These are phyloP conservation scores for Nephrocerus scutellatus DNA, from an alignment of 2,888 invertebrate species.

Conservation along the genomic window DNA sequence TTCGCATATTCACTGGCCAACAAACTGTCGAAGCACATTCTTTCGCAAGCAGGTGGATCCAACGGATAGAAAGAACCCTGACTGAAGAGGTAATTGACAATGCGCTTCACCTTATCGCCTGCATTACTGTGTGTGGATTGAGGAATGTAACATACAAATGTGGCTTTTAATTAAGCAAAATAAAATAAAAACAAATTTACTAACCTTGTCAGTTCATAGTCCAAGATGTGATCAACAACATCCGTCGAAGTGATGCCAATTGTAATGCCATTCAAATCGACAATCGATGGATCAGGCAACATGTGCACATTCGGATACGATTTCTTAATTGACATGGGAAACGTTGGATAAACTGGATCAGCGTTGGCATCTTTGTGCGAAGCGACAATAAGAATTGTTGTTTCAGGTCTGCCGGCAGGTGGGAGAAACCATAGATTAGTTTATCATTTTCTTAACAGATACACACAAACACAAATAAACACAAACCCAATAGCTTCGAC, in stretches of 20 bases:
- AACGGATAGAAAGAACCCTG: slow-evolving; percentile 80
- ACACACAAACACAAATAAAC: neutral
- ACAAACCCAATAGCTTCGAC: slow-evolving; percentile 58
- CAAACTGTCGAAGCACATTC: slow-evolving; percentile 60
- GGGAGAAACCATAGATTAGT: slow-evolving; percentile 3
- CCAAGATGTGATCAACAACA: slow-evolving; percentile 71
- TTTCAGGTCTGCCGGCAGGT: slow-evolving; percentile 50
- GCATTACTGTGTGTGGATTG: slow-evolving; percentile 48
- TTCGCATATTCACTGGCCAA: slow-evolving; percentile 66
- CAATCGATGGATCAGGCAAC: slow-evolving; percentile 72
- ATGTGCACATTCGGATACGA: slow-evolving; percentile 59
- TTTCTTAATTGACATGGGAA: slow-evolving; percentile 58
- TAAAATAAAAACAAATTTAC: slow-evolving; percentile 27
- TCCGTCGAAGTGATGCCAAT: slow-evolving; percentile 79
- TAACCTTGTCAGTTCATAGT: slow-evolving; percentile 70
- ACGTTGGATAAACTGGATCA: slow-evolving; percentile 75
- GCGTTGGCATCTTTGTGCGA: slow-evolving; percentile 73
- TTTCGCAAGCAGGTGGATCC: slow-evolving; percentile 61
- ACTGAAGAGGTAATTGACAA: slow-evolving; percentile 64
- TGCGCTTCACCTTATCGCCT: slow-evolving; percentile 65
- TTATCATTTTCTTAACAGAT: slow-evolving; percentile 1
- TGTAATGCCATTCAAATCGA: slow-evolving; percentile 68
- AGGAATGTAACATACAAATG: no score
- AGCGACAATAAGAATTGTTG: slow-evolving; percentile 68
- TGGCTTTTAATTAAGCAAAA: neutral